Evolutionary conservation across 2,888 invertebrate species (phyloP).

Genomic region (Ophioninae sp.): DNA sequence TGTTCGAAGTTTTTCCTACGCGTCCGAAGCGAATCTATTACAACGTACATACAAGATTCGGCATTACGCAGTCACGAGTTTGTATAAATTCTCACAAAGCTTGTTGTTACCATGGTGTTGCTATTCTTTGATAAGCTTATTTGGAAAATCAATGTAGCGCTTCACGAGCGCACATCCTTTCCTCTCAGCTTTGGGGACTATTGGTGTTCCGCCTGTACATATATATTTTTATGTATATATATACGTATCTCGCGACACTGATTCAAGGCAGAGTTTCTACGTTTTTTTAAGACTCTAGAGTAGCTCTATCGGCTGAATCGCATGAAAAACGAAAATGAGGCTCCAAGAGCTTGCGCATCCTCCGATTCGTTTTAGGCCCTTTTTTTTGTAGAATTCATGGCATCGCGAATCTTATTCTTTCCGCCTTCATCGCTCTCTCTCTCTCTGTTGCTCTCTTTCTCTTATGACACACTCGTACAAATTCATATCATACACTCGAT

Average conservation of each 20-base stretch:
- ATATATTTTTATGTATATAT: conserved; percentile 5
- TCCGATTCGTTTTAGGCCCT: conserved; percentile 55
- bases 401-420: neutral
- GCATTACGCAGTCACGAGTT: conserved; percentile 37
- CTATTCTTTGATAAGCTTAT: conserved; percentile 35
- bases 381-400: conserved; percentile 32
- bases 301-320: conserved; percentile 48
- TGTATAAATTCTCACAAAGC: conserved; percentile 60
- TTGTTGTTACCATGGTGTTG: conserved; percentile 51
- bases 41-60: conserved; percentile 36
- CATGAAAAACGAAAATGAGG: conserved; percentile 26
- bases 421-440: neutral
- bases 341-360: conserved; percentile 20
- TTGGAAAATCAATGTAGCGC: conserved; percentile 16
- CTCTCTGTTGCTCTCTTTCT: conserved; percentile 5
- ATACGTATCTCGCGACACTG: conserved; percentile 23
- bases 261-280: conserved; percentile 48
- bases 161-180: neutral
- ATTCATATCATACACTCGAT: conserved; percentile 7
- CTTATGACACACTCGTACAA: conserved; percentile 17
- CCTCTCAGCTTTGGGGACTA: conserved; percentile 10
- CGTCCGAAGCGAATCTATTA: conserved; percentile 35
- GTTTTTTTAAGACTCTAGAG: conserved; percentile 27
- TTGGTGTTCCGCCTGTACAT: conserved; percentile 34
- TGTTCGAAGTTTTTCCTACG: conserved; percentile 41